Base-by-base conservation (phyloP, 2,797 vertebrate species). In the Myoxocephalus aenaeus region DNA sequence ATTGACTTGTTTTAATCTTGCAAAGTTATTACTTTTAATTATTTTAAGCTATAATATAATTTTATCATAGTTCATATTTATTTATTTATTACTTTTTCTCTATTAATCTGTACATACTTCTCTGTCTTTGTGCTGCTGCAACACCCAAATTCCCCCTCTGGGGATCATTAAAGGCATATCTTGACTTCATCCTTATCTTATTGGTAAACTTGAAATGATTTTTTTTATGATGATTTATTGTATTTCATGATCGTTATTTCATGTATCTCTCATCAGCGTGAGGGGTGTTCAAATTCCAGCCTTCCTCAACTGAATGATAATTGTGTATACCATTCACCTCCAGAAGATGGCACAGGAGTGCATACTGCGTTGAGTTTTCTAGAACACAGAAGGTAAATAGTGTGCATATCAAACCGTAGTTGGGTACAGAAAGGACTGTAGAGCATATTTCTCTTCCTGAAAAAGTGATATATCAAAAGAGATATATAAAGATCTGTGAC, bases 301-400 rank as follows among this genome's bases (percentile, higher is more conserved):
- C n/a, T 3, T 4, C 42, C 7, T 46, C n/a, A 64, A 3, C 44
- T 72, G 14, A 73, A 34, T 20, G 36, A 42, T 10, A 18, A 20
- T 11, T 51, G 22, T 79, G 2, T 38, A 62, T 87, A 46, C 53
- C 4, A 38, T 40, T 57, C 5, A 7, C 2, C 9, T 80, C 87
- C 88, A 92, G 86, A 80, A 83, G 90, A 81, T 86, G 88, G 89
- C 65, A 4, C 0, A 18, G 8, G 32, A 32, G 32, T 32, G 32
- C 32, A 32, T n/a, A 20, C 14, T 7, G 22, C 1, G 13, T 10
- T 44, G 36, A 18, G 3, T 9, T 13, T 40, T 20, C 62, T 12
- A 22, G 29, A 65, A 14, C 32, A 71, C 12, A 20, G 6, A 62
- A 15, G 1, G 32, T 38, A 20, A 17, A 25, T 14, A 3, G 2